Evolutionary conservation across 2,797 vertebrate species (phyloP), one percentile per base, ranked within the genome.

Genomic region (Vultur gryphus): DNA sequence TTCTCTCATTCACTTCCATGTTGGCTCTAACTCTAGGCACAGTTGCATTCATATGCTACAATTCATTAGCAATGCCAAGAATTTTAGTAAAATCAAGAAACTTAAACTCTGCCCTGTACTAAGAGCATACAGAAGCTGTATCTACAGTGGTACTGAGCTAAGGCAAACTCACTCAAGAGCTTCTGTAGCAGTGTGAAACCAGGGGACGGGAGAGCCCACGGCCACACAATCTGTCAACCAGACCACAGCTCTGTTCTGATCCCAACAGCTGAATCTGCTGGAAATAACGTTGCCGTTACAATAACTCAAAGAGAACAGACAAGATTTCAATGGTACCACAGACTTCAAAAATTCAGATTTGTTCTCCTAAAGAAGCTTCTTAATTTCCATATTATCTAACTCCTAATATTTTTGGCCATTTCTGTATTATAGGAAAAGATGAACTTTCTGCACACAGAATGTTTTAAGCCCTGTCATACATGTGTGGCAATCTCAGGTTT

Each of bases 161-260:
- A 51, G 33, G 26, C 21, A 57, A 49, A 44, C 2, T 10, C 23
- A 35, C 48, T 35, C 16, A 29, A 43, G 66, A 51, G 25, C 31
- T 61, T 29, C 37, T 16, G 24, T 3, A 52, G 55, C 41, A 17
- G 19, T 4, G 8, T 7, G 61, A 58, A 14, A 20, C 10, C 69
- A 62, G 26, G 31, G n/a, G n/a, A 8, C 0, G 0, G 49, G 33
- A 23, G 26, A 62, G 62, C 24, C 65, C 28, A 26, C 0, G 3
- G 62, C 37, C 44, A 25, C 39, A 6, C 35, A 10, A 8, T 24
- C 28, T 37, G 35, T 17, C 48, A 49, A 9, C 26, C 33, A 26
- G n/a, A 23, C 8, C 39, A 37, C 37, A 35, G 39, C n/a, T 35
- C 37, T 23, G 1, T 7, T 39, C 13, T n/a, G 46, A 43, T 52